These are phyloP conservation scores for Actias luna DNA, from an alignment of 2,888 invertebrate genomes.

Conservation along the genomic window DNA sequence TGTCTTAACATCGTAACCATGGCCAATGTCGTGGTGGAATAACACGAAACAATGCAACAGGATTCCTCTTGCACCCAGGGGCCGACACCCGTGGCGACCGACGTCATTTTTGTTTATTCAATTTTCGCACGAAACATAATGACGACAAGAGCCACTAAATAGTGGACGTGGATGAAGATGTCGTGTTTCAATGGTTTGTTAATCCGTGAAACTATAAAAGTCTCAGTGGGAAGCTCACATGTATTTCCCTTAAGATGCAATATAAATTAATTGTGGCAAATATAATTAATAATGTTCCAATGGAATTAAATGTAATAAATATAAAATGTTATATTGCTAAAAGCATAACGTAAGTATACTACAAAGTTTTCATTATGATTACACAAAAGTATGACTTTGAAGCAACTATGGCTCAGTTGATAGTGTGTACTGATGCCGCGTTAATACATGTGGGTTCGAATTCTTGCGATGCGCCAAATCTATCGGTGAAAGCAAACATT, in stretches of 20 bases:
- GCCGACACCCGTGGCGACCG: slow-evolving; percentile 56
- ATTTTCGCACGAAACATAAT: slow-evolving; percentile 64
- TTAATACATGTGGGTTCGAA: too few species aligned
- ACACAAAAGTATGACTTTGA: background rate
- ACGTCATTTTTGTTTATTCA: slow-evolving; percentile 56
- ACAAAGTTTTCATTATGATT: background rate
- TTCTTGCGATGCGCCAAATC: too few species aligned
- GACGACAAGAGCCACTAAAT: slow-evolving; percentile 38
- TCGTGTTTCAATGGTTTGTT: background rate
- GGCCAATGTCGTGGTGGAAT: slow-evolving; percentile 52
- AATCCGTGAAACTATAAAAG: slow-evolving; percentile 12
- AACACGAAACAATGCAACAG: slow-evolving; percentile 49
- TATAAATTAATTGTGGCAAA: slow-evolving; percentile 5
- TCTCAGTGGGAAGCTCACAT: slow-evolving; percentile 4
- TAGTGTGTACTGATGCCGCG: too few species aligned
- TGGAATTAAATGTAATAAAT: background rate
- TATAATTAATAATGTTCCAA: background rate
- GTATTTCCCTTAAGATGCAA: background rate
- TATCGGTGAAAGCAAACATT: too few species aligned
- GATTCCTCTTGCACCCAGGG: slow-evolving; percentile 59
- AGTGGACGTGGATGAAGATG: background rate
- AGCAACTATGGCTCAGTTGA: too few species aligned
- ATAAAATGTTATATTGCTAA: background rate
- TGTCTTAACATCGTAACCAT: slow-evolving; percentile 66
- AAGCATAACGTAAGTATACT: background rate